These are phyloP conservation scores for Aulostomus chinensis DNA, from an alignment of 2,797 vertebrate species.

Conservation along the genomic window DNA sequence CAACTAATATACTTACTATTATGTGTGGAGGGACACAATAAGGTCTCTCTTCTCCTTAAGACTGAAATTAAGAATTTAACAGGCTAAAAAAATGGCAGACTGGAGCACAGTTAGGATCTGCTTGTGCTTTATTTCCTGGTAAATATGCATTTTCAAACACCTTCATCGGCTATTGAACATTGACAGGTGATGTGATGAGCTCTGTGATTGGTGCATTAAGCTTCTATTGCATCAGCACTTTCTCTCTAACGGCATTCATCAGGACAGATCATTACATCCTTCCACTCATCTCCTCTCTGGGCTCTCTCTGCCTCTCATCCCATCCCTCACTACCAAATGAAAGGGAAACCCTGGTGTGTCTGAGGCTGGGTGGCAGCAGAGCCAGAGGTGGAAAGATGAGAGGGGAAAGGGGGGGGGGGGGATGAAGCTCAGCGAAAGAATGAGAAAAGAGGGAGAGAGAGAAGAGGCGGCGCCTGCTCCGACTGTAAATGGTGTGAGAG, in stretches of 20 bases:
- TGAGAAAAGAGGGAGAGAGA: conserved; percentile 20
- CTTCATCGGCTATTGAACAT: conserved; percentile 28
- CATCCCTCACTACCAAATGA: conserved; percentile 67
- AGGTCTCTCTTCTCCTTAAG: no score
- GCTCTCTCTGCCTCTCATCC: conserved; percentile 51
- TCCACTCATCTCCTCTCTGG: conserved; percentile 52
- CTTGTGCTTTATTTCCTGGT: no score
- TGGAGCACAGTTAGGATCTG: no score
- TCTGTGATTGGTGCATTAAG: conserved; percentile 56
- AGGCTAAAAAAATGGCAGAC: no score
- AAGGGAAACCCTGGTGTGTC: conserved; percentile 73
- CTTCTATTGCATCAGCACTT: conserved; percentile 71
- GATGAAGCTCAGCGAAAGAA: conserved; percentile 44
- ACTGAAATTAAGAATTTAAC: no score
- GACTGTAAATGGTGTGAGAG: conserved; percentile 59
- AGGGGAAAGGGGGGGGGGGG: conserved; percentile 38
- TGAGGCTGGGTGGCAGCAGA: conserved; percentile 61
- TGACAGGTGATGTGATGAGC: conserved; percentile 40
- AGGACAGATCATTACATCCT: conserved; percentile 77
- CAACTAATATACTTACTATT: no score
- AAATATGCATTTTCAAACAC: conserved; percentile 13
- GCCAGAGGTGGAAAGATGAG: conserved; percentile 73
- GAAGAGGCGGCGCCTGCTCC: conserved; percentile 30
- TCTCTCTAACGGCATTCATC: conserved; percentile 76
- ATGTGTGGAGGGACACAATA: no score